Evolutionary conservation across 2,113 vertebrate species (phyloP).

Genomic region (Chaetops frenatus): DNA sequence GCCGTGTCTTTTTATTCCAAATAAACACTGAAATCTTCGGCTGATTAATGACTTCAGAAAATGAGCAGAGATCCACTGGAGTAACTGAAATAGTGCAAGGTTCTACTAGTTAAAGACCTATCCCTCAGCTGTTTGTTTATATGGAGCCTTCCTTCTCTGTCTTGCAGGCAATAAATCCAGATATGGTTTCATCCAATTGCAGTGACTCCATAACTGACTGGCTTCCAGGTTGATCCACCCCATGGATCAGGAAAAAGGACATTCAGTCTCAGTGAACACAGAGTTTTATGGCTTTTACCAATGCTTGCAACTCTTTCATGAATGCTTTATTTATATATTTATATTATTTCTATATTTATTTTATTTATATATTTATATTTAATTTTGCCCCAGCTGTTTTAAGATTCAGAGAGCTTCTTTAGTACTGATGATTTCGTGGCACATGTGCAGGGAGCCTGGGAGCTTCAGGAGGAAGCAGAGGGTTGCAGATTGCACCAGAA

Average conservation of each 20-base stretch:
- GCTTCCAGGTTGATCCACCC: neutral
- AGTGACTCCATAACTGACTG: neutral
- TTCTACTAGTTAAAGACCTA: neutral
- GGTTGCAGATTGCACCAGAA: neutral
- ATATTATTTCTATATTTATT: no score
- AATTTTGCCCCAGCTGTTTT: neutral
- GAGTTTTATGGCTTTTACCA: neutral
- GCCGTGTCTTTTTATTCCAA: neutral
- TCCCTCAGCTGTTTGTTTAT: neutral
- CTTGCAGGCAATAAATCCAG: neutral
- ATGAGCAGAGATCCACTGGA: neutral
- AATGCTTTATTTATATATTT: neutral
- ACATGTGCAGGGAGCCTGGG: neutral
- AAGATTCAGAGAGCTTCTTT: neutral
- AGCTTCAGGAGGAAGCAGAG: neutral
- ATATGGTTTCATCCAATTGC: neutral
- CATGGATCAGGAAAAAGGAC: neutral
- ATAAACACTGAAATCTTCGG: neutral
- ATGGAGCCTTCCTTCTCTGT: neutral
- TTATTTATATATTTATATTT: no score
- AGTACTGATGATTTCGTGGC: neutral
- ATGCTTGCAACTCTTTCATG: rapidly evolving
- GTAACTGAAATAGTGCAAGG: neutral
- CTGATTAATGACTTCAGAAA: neutral
- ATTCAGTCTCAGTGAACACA: neutral